Percentiles rank a stretch among this genome's conserved stretches.
phyloP scores from a whole-genome alignment of 2,888 invertebrate genomes.

The Nephrotoma appendiculata region DNA sequence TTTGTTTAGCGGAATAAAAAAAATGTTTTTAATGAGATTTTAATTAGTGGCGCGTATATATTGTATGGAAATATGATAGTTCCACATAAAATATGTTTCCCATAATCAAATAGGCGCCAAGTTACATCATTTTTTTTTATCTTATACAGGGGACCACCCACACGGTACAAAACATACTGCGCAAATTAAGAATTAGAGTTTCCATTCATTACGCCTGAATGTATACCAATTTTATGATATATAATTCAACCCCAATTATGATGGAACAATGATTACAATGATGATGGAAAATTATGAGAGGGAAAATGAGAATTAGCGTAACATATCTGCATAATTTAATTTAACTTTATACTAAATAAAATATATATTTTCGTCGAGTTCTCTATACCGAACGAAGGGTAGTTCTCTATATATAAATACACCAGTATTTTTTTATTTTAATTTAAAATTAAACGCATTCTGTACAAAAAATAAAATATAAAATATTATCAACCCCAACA shows the following conservation, averaged over 20 bases:
- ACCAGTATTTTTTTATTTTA: background rate
- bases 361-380: background rate
- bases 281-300: background rate
- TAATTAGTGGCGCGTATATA: background rate
- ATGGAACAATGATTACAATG: background rate
- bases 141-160: background rate
- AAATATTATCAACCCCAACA: background rate
- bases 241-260: constrained; percentile 2
- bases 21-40: background rate
- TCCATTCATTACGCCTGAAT: background rate
- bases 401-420: background rate
- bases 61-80: background rate
- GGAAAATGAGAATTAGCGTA: background rate
- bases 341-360: background rate
- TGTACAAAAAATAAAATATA: background rate
- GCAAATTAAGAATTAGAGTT: background rate
- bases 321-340: constrained; percentile 4
- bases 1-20: background rate
- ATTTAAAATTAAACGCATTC: background rate
- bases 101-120: background rate
- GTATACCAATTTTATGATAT: background rate
- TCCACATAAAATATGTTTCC: background rate
- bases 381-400: background rate
- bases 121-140: too few relatives aligned
- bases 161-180: background rate